A percentile compares a stretch with the other conserved stretches of the same genome.
Evolutionary conservation across 2,888 invertebrate genomes (phyloP).

Genomic region (Synanthedon andrenaeformis): DNA sequence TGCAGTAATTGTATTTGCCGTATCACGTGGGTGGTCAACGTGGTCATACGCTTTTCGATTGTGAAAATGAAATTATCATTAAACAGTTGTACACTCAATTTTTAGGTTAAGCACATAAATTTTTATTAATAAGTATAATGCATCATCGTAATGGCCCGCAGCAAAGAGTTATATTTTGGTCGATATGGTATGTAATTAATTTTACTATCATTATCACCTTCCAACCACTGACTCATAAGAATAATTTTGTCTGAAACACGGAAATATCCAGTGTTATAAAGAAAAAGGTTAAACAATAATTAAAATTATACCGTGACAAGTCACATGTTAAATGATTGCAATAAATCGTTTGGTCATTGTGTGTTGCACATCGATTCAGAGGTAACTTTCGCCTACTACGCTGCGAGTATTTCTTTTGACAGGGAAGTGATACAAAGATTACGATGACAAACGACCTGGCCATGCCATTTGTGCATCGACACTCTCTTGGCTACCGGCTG

Average conservation of each 20-base stretch:
- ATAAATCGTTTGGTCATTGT: conserved; percentile 11
- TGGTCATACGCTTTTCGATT: conserved; percentile 21
- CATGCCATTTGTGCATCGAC: conserved; percentile 33
- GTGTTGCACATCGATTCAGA: conserved; percentile 11
- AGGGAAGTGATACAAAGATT: conserved; percentile 47
- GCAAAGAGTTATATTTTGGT: not conserved
- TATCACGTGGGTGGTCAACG: conserved; percentile 40
- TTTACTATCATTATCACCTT: conserved; percentile 31
- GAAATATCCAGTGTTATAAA: conserved; percentile 22
- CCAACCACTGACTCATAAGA: conserved; percentile 20
- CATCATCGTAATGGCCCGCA: not conserved
- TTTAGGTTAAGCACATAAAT: too few relatives aligned
- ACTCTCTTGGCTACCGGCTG: conserved; percentile 2
- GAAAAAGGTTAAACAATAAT: conserved; percentile 30
- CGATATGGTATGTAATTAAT: conserved; percentile 14
- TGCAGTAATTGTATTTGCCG: conserved; percentile 44
- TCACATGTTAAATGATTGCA: conserved; percentile 13
- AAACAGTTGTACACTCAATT: not conserved
- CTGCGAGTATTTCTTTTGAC: conserved; percentile 27
- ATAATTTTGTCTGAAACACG: conserved; percentile 24
- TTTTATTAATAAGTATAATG: too few relatives aligned
- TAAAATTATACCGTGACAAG: conserved; percentile 26
- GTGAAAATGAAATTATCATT: conserved; percentile 17
- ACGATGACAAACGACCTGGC: conserved; percentile 29
- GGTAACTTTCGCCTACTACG: conserved; percentile 49